Evolutionary conservation across 1,140 invertebrate genomes (phyloP).

Genomic region (Linepithema humile): DNA sequence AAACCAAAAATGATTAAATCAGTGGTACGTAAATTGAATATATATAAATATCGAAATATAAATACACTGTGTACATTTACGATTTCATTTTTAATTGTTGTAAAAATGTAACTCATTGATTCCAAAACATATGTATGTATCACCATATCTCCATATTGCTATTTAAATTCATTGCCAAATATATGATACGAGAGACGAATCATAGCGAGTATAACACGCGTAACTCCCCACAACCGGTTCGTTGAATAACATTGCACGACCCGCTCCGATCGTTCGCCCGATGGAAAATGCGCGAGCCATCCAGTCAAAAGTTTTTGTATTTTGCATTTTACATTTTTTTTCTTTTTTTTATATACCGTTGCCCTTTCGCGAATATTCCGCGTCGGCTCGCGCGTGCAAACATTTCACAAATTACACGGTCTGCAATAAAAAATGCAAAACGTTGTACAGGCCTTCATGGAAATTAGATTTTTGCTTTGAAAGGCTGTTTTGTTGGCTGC

Average conservation of each 20-base stretch:
- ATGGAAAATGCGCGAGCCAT: constrained; percentile 41
- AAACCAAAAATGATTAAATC: background rate
- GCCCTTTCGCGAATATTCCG: constrained; percentile 46
- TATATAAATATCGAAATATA: too few relatives aligned
- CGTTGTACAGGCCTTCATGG: constrained; percentile 43
- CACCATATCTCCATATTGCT: background rate
- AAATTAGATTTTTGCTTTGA: constrained; percentile 59
- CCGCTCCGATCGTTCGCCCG: constrained; percentile 32
- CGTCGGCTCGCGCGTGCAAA: constrained; percentile 46
- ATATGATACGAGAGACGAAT: constrained; percentile 27
- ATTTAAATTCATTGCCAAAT: constrained; percentile 14
- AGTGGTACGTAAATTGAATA: background rate
- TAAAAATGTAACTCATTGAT: constrained; percentile 29
- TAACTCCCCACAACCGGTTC: constrained; percentile 37
- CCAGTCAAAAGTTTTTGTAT: constrained; percentile 57
- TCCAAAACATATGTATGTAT: background rate
- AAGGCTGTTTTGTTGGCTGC: constrained; percentile 45
- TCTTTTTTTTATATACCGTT: background rate
- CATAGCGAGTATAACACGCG: constrained; percentile 32
- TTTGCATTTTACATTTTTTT: constrained; percentile 53
- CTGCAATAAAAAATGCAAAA: constrained; percentile 58
- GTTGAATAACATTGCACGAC: constrained; percentile 34
- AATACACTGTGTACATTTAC: too few relatives aligned
- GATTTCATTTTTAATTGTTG: constrained; percentile 5
- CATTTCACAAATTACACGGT: constrained; percentile 53